Conservation (phyloP, 1,140 invertebrate species). For the Neodiprion fabricii region DNA sequence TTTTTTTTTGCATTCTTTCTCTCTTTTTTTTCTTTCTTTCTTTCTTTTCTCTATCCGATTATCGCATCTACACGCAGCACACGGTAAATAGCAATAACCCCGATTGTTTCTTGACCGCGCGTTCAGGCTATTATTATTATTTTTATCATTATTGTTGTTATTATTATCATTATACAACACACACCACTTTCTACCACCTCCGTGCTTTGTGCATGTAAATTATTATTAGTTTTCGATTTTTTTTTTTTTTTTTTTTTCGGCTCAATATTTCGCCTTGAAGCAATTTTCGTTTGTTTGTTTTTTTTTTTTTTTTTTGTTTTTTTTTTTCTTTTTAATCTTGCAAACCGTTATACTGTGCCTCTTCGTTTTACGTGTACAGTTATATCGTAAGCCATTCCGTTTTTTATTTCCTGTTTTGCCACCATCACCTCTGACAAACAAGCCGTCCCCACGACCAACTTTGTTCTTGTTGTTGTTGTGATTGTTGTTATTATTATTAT, state of each 20-base stretch:
- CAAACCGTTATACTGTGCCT: conserved; percentile 41
- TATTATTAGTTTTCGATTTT: too few relatives aligned
- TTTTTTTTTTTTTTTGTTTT: conserved; percentile 23
- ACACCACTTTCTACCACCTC: conserved; percentile 6
- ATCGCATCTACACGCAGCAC: neutral
- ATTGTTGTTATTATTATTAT: neutral
- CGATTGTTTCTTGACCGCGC: too few relatives aligned
- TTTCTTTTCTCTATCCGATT: neutral
- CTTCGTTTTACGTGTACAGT: conserved; percentile 27
- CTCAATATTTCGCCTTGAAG: too few relatives aligned
- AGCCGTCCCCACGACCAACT: neutral
- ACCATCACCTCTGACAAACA: neutral
- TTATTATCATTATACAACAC: neutral
- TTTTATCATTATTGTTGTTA: too few relatives aligned
- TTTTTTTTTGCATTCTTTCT: too few relatives aligned
- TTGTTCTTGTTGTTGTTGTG: neutral
- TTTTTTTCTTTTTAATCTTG: conserved; percentile 26
- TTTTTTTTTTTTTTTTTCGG: too few relatives aligned
- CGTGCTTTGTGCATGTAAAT: neutral
- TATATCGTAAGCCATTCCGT: neutral
- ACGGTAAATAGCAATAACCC: too few relatives aligned
- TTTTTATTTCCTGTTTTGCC: conserved; percentile 13
- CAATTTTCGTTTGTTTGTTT: conserved; percentile 23
- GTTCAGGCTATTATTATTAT: too few relatives aligned
- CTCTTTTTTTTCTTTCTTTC: neutral